phyloP scores from a whole-genome alignment of 2,888 invertebrate species.

The Cheilosia pagana region DNA sequence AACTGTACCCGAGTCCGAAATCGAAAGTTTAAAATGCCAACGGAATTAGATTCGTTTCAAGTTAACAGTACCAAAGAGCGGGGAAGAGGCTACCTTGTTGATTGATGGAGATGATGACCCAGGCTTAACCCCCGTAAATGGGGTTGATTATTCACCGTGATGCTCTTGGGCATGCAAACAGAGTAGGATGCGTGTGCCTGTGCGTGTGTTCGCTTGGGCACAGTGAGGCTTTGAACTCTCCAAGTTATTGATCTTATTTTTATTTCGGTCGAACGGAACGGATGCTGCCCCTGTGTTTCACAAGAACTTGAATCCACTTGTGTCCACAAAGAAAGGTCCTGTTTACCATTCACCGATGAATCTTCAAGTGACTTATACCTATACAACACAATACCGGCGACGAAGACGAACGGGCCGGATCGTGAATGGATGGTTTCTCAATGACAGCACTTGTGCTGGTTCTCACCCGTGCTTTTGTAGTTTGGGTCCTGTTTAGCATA shows the following conservation, averaged over 20 bases:
- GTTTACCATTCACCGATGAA: slow-evolving; percentile 63
- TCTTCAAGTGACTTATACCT: slow-evolving; percentile 50
- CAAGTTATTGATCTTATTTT: slow-evolving; percentile 69
- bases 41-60: slow-evolving; percentile 67
- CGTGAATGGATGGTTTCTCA: slow-evolving; percentile 58
- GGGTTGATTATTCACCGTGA: slow-evolving; percentile 58
- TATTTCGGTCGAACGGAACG: slow-evolving; percentile 28
- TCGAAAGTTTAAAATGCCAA: slow-evolving; percentile 64
- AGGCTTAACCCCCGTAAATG: slow-evolving; percentile 61
- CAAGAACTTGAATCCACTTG: slow-evolving; percentile 64
- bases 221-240: slow-evolving; percentile 51
- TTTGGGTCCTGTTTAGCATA: slow-evolving; percentile 68
- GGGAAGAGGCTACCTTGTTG: slow-evolving; percentile 52
- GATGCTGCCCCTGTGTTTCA: slow-evolving; percentile 30
- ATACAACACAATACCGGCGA: slow-evolving; percentile 22
- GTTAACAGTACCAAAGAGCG: slow-evolving; percentile 22
- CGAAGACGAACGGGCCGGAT: slow-evolving; percentile 29
- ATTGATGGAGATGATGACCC: slow-evolving; percentile 71
- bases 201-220: neutral
- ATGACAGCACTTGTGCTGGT: slow-evolving; percentile 62
- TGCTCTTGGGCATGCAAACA: slow-evolving; percentile 21
- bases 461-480: slow-evolving; percentile 30
- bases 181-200: slow-evolving; percentile 24
- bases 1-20: slow-evolving; percentile 1
- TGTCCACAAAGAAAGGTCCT: slow-evolving; percentile 71